Conservation (phyloP, 2,888 invertebrate genomes). For the Thera britannica region DNA sequence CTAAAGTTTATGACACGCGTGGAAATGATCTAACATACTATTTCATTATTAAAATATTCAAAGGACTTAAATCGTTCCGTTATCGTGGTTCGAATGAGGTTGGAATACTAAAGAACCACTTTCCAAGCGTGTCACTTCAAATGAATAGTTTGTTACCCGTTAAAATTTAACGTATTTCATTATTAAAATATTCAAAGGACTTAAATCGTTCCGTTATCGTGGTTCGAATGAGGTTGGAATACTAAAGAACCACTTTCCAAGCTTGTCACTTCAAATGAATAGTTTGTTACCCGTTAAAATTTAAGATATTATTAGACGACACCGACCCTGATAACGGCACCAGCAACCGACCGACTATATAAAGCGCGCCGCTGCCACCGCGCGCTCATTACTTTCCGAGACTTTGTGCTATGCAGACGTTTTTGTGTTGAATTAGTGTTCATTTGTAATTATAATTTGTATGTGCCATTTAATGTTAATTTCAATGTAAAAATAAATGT, state of each 20-base stretch:
- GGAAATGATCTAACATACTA: conserved; percentile 47
- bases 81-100: conserved; percentile 35
- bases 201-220: conserved; percentile 50
- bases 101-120: conserved; percentile 46
- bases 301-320: too few relatives aligned
- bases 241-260: conserved; percentile 38
- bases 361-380: too few relatives aligned
- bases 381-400: too few relatives aligned
- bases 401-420: too few relatives aligned
- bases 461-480: too few relatives aligned
- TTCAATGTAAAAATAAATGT: too few relatives aligned
- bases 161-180: conserved; percentile 49
- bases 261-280: conserved; percentile 34
- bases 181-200: conserved; percentile 48
- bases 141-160: conserved; percentile 38
- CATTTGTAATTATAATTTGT: too few relatives aligned
- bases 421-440: too few relatives aligned
- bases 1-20: conserved; percentile 46
- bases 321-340: too few relatives aligned
- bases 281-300: conserved; percentile 36
- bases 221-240: conserved; percentile 42
- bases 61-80: conserved; percentile 49
- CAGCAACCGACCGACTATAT: too few relatives aligned
- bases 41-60: conserved; percentile 51
- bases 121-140: conserved; percentile 31